These are phyloP conservation scores for Enteromius trimaculatus DNA, from an alignment of 2,797 vertebrate species.

Conservation along the genomic window DNA sequence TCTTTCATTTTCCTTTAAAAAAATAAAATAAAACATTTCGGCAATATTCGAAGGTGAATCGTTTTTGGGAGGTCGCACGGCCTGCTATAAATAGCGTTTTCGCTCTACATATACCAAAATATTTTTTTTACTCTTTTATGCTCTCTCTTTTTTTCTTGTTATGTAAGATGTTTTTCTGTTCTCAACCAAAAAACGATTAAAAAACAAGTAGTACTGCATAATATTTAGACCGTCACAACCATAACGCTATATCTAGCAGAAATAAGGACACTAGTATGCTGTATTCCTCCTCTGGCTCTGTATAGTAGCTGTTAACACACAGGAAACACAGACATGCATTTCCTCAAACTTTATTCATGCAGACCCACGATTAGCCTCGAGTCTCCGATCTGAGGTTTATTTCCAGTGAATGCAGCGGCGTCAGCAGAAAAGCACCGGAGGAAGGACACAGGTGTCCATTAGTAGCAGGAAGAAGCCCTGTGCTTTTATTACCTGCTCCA, in stretches of 20 bases:
- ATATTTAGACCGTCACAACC: too few species aligned
- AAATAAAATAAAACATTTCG: too few species aligned
- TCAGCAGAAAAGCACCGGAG: slow-evolving; percentile 56
- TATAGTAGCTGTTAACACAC: background rate
- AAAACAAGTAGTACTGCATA: background rate
- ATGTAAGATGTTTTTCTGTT: background rate
- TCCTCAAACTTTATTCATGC: background rate
- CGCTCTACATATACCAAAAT: background rate
- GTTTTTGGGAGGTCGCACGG: background rate
- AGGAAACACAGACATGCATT: background rate
- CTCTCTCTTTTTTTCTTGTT: background rate
- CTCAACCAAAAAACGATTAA: background rate
- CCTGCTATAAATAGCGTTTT: background rate
- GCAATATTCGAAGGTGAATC: background rate
- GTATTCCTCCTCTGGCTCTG: background rate
- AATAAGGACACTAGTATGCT: background rate
- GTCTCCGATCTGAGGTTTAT: background rate
- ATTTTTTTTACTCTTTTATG: too few species aligned
- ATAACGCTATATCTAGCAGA: background rate
- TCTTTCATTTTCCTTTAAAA: background rate
- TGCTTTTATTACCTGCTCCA: slow-evolving; percentile 39
- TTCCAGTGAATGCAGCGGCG: background rate
- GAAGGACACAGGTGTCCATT: slow-evolving; percentile 42
- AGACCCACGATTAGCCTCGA: background rate
- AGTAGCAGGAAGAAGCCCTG: slow-evolving; percentile 14